Percentiles rank a stretch among this genome's conserved stretches.
These are phyloP conservation scores for Etheostoma perlongum DNA, from an alignment of 2,797 vertebrate species.

Conservation along the genomic window DNA sequence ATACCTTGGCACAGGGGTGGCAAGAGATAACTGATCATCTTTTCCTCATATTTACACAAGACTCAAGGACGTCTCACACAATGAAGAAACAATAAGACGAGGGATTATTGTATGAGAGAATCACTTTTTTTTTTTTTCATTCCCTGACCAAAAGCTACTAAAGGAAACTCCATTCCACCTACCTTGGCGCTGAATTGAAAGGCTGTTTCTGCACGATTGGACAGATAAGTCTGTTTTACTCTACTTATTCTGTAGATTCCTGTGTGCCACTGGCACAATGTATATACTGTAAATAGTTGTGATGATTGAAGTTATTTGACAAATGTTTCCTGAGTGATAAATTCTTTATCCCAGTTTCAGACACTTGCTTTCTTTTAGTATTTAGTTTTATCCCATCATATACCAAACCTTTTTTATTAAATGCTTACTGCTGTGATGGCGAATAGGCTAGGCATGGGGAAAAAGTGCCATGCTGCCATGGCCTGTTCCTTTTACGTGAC, in stretches of 20 bases:
- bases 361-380: neutral
- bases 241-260: neutral
- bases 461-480: slow-evolving; percentile 15
- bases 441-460: neutral
- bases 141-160: neutral
- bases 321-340: slow-evolving; percentile 16
- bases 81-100: slow-evolving; percentile 35
- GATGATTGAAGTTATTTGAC: neutral
- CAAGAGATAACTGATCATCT: slow-evolving; percentile 56
- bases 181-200: neutral
- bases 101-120: slow-evolving; percentile 32
- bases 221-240: neutral
- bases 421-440: neutral
- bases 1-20: slow-evolving; percentile 51
- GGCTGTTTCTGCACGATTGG: neutral
- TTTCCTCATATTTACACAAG: slow-evolving; percentile 60
- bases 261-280: neutral
- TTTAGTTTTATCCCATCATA: neutral
- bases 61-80: slow-evolving; percentile 45
- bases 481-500: slow-evolving; percentile 34
- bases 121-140: slow-evolving; percentile 12
- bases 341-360: neutral
- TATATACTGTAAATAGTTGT: neutral
- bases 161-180: neutral
- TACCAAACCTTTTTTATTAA: neutral